Percentiles rank a stretch among this genome's conserved stretches.
Conservation (phyloP, 2,797 vertebrate genomes). For the Typhlichthys eigenmanni region DNA sequence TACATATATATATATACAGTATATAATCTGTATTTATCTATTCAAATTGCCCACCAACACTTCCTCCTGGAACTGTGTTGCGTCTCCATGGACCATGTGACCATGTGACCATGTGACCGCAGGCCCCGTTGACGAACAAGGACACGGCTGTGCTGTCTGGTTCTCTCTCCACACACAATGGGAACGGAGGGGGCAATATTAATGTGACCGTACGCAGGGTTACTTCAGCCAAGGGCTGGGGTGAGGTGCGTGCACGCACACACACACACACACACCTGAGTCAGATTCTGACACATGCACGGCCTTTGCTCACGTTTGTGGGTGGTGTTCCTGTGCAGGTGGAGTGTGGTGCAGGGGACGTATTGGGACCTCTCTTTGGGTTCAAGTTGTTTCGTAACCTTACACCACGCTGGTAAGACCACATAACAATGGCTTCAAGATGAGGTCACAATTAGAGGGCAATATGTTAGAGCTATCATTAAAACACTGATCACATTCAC, state of each 20-base stretch:
- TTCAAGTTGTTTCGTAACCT: constrained; percentile 94
- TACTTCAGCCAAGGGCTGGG: constrained; percentile 94
- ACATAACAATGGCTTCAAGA: not conserved
- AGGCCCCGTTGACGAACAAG: constrained; percentile 92
- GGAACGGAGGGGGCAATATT: constrained; percentile 92
- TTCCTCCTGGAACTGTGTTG: too few species aligned
- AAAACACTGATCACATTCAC: too few species aligned
- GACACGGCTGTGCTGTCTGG: constrained; percentile 96
- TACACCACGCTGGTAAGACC: constrained; percentile 85
- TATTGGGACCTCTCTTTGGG: constrained; percentile 92
- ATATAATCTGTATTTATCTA: too few species aligned
- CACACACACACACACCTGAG: not conserved
- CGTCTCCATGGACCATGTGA: too few species aligned
- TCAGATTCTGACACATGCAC: not conserved
- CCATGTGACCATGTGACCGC: constrained; percentile 5
- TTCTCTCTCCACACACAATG: constrained; percentile 95
- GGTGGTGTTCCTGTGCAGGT: constrained; percentile 72
- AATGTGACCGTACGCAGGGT: constrained; percentile 89
- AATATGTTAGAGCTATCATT: too few species aligned
- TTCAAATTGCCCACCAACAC: too few species aligned
- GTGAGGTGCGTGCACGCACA: constrained; percentile 79
- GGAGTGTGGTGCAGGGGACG: constrained; percentile 93
- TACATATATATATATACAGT: too few species aligned
- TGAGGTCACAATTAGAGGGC: too few species aligned
- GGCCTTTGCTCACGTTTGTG: not conserved